A percentile compares a stretch with the other conserved stretches of the same genome.
These are phyloP conservation scores for Odocoileus virginianus DNA, from an alignment of 2,113 vertebrate species.

Conservation along the genomic window DNA sequence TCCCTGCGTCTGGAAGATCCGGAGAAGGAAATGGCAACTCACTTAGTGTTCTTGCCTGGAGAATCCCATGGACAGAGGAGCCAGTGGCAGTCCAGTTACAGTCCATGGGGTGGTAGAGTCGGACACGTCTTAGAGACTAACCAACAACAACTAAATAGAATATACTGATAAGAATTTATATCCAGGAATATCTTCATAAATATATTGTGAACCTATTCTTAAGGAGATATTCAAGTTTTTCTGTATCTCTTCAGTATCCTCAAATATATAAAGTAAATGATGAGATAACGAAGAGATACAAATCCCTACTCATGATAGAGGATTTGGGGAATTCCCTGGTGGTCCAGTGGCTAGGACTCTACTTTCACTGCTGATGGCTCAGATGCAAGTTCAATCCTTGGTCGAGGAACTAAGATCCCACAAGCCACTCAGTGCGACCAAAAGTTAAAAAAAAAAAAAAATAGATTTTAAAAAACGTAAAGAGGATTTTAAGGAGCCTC, in stretches of 20 bases:
- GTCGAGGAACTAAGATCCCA: background rate
- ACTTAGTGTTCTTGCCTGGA: background rate
- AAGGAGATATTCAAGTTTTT: background rate
- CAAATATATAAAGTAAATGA: background rate
- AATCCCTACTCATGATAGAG: background rate
- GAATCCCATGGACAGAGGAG: background rate
- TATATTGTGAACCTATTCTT: background rate
- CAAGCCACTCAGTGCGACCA: fast-evolving
- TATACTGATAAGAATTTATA: background rate
- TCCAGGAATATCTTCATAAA: background rate
- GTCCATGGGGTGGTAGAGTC: background rate
- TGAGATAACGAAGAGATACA: background rate
- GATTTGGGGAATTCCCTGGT: background rate
- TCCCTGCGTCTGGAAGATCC: background rate
- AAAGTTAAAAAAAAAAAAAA: background rate
- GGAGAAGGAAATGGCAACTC: background rate
- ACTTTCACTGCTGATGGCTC: background rate
- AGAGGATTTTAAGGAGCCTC: background rate
- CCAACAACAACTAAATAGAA: background rate
- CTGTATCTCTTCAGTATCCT: background rate
- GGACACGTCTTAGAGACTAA: background rate
- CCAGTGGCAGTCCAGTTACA: background rate
- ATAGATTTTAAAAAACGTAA: background rate
- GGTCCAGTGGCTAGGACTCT: background rate
- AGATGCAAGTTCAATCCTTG: background rate